A percentile compares a stretch with the other conserved stretches of the same genome.
These are phyloP conservation scores for Drosophila conformis DNA, from an alignment of 2,888 invertebrate genomes.

Conservation along the genomic window DNA sequence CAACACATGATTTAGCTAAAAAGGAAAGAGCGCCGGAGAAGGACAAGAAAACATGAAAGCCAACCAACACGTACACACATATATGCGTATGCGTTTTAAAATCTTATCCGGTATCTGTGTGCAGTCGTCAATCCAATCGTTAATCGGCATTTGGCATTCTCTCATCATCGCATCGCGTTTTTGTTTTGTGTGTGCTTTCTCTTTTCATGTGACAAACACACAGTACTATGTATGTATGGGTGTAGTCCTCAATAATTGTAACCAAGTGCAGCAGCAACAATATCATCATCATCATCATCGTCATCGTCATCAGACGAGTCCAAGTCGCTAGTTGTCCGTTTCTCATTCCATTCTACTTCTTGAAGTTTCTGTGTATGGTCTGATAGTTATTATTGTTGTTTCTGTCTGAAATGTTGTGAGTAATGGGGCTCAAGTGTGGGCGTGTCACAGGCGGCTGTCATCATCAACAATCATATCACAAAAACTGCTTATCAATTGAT, in stretches of 20 bases:
- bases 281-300: slow-evolving; percentile 18
- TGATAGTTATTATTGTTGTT: slow-evolving; percentile 13
- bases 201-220: slow-evolving; percentile 50
- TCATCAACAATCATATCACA: slow-evolving; percentile 51
- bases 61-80: not conserved
- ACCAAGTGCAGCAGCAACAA: slow-evolving; percentile 54
- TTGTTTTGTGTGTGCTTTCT: slow-evolving; percentile 53
- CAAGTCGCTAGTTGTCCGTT: slow-evolving; percentile 35
- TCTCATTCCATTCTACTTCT: slow-evolving; percentile 44
- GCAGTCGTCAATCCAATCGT: slow-evolving; percentile 41
- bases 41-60: slow-evolving; percentile 12
- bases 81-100: not conserved
- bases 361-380: slow-evolving; percentile 41
- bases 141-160: slow-evolving; percentile 57
- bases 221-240: not conserved
- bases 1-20: slow-evolving; percentile 37
- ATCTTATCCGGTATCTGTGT: slow-evolving; percentile 52
- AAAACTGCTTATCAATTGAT: slow-evolving; percentile 52
- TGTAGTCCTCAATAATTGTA: slow-evolving; percentile 59
- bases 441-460: slow-evolving; percentile 42
- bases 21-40: slow-evolving; percentile 14
- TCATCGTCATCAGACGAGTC: slow-evolving; percentile 24
- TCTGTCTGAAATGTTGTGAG: slow-evolving; percentile 36
- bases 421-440: slow-evolving; percentile 55
- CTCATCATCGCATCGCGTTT: slow-evolving; percentile 31